Percentiles rank a stretch among this genome's conserved stretches.
Conservation (phyloP, 53 echinoderm and acorn worm genomes). For the Patiria pectinifera region DNA sequence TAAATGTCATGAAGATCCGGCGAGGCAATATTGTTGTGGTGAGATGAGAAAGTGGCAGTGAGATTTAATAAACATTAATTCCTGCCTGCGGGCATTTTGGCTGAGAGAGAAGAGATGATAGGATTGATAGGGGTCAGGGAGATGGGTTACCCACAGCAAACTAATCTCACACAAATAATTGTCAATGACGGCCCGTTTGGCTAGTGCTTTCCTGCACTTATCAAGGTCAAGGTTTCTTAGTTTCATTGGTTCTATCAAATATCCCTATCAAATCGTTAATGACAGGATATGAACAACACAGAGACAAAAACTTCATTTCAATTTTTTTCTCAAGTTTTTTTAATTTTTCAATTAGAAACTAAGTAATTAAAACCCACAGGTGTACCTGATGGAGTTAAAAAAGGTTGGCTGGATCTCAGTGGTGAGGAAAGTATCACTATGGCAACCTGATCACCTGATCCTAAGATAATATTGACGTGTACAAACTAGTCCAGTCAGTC, state of each 20-base stretch:
- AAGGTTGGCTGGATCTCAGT: no score
- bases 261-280: not conserved
- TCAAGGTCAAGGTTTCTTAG: slow-evolving; percentile 43
- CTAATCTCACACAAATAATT: slow-evolving; percentile 60
- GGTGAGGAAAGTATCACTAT: no score
- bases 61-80: slow-evolving; percentile 70
- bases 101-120: slow-evolving; percentile 35
- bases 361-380: no score
- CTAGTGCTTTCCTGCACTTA: slow-evolving; percentile 29
- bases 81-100: slow-evolving; percentile 33
- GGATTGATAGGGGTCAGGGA: slow-evolving; percentile 51
- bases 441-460: no score
- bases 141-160: slow-evolving; percentile 9
- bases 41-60: slow-evolving; percentile 55
- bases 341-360: no score
- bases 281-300: not conserved
- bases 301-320: not conserved
- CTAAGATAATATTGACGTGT: no score
- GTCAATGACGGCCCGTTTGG: slow-evolving; percentile 44
- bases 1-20: slow-evolving; percentile 59
- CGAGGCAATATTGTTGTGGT: slow-evolving; percentile 30
- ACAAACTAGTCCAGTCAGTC: no score
- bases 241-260: not conserved
- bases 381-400: no score
- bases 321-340: no score